Percentiles rank a stretch among this genome's conserved stretches.
phyloP scores from a whole-genome alignment of 1,140 invertebrate species.

The Elymnias hypermnestra region DNA sequence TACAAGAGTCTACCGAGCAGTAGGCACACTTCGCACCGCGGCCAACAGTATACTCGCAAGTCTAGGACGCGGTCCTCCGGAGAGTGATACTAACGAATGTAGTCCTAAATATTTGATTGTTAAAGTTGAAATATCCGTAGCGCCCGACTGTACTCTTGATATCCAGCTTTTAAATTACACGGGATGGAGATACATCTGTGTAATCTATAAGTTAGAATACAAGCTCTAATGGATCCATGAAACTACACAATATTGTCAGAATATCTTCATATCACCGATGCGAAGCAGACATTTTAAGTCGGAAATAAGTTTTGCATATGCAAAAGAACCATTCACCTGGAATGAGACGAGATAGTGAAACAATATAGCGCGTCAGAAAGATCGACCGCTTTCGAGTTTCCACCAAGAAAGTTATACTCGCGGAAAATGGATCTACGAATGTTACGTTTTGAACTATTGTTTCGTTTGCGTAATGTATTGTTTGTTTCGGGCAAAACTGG shows the following conservation, averaged over 20 bases:
- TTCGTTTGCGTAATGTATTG: conserved; percentile 13
- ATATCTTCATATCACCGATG: conserved; percentile 14
- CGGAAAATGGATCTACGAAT: conserved; percentile 32
- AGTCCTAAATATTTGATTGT: conserved; percentile 68
- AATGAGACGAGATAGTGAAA: conserved; percentile 52
- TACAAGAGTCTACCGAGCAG: conserved; percentile 26
- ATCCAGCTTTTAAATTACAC: conserved; percentile 46
- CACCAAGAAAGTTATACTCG: conserved; percentile 49
- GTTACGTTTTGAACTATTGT: conserved; percentile 25
- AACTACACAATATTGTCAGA: conserved; percentile 18
- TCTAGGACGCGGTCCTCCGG: conserved; percentile 57
- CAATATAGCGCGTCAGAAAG: conserved; percentile 48
- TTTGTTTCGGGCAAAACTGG: conserved; percentile 10
- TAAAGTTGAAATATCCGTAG: conserved; percentile 58
- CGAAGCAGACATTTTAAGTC: conserved; percentile 21
- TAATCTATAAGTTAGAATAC: conserved; percentile 51
- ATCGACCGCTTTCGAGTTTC: conserved; percentile 44
- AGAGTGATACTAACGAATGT: conserved; percentile 67
- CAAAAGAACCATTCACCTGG: conserved; percentile 51
- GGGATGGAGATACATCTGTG: conserved; percentile 46
- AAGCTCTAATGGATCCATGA: conserved; percentile 29
- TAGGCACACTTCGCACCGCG: conserved; percentile 33
- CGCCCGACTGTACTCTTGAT: conserved; percentile 40
- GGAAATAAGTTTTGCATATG: conserved; percentile 28
- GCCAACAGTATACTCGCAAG: conserved; percentile 42